Base-by-base conservation (phyloP, 2,888 invertebrate genomes). In the Orthosia cruda region DNA sequence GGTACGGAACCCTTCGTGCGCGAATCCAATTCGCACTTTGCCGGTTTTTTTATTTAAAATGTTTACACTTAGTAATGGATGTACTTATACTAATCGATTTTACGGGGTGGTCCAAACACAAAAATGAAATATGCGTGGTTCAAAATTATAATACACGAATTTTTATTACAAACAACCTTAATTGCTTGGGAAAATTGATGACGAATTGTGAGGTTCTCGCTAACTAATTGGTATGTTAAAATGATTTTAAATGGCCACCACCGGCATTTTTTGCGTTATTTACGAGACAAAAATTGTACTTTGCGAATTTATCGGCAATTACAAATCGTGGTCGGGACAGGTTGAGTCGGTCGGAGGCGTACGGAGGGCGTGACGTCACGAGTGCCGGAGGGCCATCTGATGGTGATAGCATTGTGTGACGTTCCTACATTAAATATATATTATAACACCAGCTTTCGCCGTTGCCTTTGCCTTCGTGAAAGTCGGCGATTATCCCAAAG, bases 181-280 rank as follows among this genome's bases (percentile, higher is more conserved):
- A 87, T 86, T 83, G 75, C 83, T 85, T 86, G 62, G 67, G 75
- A 61, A 83, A 83, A 85, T 86, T 83, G 79, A 87, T 84, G 83
- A 86, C 70, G 69, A 80, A 81, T 83, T 86, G 74, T 77, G 80
- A 68, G 74, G 71, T 79, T 79, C 72, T 74, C 64, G 78, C 67
- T 86, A 75, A 83, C 80, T 87, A 90, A 90, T 90, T 85, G 81
- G 84, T 85, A 76, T 78, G 87, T 81, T 83, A 72, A 83, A 89
- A 89, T 88, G 83, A 87, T 83, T 84, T 83, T 86, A 77, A 87
- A 88, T 84, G 85, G 83, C 76, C 66, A 80, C 73, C 76, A 80
- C 71, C 72, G 77, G 72, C 82, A 84, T 84, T 89, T 87, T 88
- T 74, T 83, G 50, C 54, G 77, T 87, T 84, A 89, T 88, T 89